A percentile compares a stretch with the other conserved stretches of the same genome.
Evolutionary conservation across 2,888 invertebrate species (phyloP).

Genomic region (Dorcus parallelipipedus): DNA sequence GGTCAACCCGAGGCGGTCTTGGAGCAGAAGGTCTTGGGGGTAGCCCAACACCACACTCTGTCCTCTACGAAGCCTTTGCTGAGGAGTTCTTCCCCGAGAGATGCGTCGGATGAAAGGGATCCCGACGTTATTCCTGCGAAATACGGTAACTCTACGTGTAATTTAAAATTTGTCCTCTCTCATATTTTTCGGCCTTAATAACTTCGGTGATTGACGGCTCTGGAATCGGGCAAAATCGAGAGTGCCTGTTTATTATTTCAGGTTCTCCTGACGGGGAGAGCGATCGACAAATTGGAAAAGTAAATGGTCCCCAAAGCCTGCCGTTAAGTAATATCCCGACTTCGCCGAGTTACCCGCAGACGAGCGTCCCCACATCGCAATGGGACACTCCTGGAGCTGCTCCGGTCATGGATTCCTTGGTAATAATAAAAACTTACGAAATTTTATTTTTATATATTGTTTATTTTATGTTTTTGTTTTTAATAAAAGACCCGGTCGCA

Average conservation of each 20-base stretch:
- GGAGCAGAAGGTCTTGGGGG: constrained; percentile 48
- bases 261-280: constrained; percentile 45
- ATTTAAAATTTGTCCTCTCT: constrained; percentile 17
- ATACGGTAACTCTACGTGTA: constrained; percentile 55
- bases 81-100: constrained; percentile 45
- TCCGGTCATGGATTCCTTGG: constrained; percentile 38
- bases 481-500: background rate
- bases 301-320: constrained; percentile 37
- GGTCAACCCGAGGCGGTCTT: constrained; percentile 36
- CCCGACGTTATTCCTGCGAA: constrained; percentile 74
- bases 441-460: background rate
- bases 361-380: constrained; percentile 40
- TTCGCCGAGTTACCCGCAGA: constrained; percentile 37
- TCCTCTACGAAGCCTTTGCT: constrained; percentile 45
- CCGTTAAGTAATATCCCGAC: constrained; percentile 33
- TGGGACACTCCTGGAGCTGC: constrained; percentile 53
- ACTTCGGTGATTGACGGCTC: background rate
- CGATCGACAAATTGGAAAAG: constrained; percentile 36
- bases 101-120: constrained; percentile 58
- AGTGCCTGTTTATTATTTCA: constrained; percentile 21
- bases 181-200: background rate
- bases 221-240: too few relatives aligned
- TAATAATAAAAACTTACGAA: background rate
- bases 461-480: background rate
- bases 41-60: constrained; percentile 39